Evolutionary conservation across 2,113 vertebrate genomes (phyloP).

Genomic region (Myxocyprinus asiaticus): DNA sequence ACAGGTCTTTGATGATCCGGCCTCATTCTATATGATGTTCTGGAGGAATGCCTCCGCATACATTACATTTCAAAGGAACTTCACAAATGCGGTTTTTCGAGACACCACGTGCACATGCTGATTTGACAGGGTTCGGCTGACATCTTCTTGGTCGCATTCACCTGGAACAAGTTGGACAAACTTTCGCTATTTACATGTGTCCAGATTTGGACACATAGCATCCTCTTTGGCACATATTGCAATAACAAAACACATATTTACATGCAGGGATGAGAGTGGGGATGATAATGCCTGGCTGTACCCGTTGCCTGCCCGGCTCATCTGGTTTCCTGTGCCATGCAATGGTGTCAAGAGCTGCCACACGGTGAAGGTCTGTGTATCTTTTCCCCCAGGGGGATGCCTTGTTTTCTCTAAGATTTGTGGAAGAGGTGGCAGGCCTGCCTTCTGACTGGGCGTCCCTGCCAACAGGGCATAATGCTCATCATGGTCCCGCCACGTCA

Average conservation of each 20-base stretch:
- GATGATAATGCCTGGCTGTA: constrained; percentile 52
- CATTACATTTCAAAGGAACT: constrained; percentile 19
- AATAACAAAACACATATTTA: constrained; percentile 57
- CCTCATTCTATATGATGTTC: not conserved
- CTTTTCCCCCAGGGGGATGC: constrained; percentile 60
- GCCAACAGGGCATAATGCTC: constrained; percentile 57
- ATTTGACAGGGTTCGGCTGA: constrained; percentile 42
- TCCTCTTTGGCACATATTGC: constrained; percentile 41
- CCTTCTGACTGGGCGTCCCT: constrained; percentile 45
- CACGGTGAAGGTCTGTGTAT: constrained; percentile 41
- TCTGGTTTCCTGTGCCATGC: constrained; percentile 46
- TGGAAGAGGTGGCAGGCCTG: constrained; percentile 56
- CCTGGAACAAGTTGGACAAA: constrained; percentile 55
- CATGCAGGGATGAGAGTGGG: constrained; percentile 53
- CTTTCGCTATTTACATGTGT: constrained; percentile 58
- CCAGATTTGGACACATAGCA: constrained; percentile 37
- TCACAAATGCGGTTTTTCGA: constrained; percentile 24
- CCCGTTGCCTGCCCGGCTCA: constrained; percentile 32
- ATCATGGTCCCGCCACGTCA: constrained; percentile 54
- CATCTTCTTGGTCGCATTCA: constrained; percentile 44
- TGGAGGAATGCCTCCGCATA: not conserved
- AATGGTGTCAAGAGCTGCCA: constrained; percentile 59
- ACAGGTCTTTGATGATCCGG: constrained; percentile 6
- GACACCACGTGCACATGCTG: constrained; percentile 28
- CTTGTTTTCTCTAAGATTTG: constrained; percentile 56